Base-by-base conservation (phyloP, 2,888 invertebrate genomes). In the Eudasyphora cyanicolor region DNA sequence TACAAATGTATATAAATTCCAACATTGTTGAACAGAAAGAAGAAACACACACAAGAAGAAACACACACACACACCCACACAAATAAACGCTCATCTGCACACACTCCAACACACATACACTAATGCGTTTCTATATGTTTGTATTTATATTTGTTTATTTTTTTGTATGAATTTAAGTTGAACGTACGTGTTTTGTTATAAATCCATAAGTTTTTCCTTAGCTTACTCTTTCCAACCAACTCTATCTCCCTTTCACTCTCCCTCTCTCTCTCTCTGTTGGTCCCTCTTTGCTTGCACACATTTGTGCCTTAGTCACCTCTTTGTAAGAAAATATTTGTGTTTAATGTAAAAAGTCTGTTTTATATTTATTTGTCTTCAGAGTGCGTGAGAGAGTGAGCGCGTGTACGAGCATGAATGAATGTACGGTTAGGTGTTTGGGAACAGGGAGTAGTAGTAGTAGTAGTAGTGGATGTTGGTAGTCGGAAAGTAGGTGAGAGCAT, bases 141-240 rank as follows among this genome's bases (percentile, higher is more conserved):
- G n/a, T n/a, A 27, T 57, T 57, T 57, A 8, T 60, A 24, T 57
- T 57, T 24, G 24, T 27, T 6, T 21, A 32, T 60, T 14, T 60
- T 24, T 60, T n/a, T 21, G 21, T 54, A 54, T 27, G n/a, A 6
- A 27, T 29, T 57, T 27, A 57, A 27, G 14, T 64, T n/a, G n/a
- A 64, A 27, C 21, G 51, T 27, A 57, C 51, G 69, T 76, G 54
- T 27, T n/a, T n/a, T 76, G 54, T 45, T 42, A 45, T 69, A 69
- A 49, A 70, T 12, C 29, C 29, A 49, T 51, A 70, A 17, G 60
- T 60, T 60, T 60, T 60, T 60, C 29, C 19, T 49, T 49, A 17
- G 49, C 49, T 19, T 49, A 49, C 49, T 49, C 49, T n/a, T 49
- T 49, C 1, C 49, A 10, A 49, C n/a, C 3, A 45, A 45, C 45